Base-by-base conservation (phyloP, 1,140 invertebrate genomes). In the Drosophila kikkawai region DNA sequence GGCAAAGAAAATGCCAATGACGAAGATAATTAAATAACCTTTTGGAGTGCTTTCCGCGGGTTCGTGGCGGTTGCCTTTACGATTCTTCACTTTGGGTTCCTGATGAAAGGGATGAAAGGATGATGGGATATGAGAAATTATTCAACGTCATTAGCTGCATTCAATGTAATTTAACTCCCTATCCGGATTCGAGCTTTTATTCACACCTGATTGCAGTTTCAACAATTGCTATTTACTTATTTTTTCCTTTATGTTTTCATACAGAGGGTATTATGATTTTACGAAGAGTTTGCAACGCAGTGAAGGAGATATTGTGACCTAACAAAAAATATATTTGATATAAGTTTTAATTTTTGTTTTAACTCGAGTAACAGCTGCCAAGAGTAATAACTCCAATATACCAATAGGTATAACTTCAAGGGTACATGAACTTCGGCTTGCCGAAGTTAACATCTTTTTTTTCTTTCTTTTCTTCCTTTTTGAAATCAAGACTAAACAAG, bases 61-160 rank as follows among this genome's bases (percentile, higher is more conserved):
- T 55, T 29, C 15, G 83, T 78, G 66, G 73, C 36, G 17, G 83
- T 80, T 64, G 61, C 84, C 68, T 66, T 71, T 15, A 34, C 51
- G 29, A 12, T 69, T 19, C 36, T 39, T n/a, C 44, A 13, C 41
- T 44, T 26, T 42, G 37, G 45, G 56, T 36, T 39, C 11, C 69
- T 64, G 13, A 15, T 26, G 58, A 2, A 39, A 34, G 47, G 65
- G 42, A 53, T 42, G 44, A 44, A 29, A 29, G 26, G 26, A 29
- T 29, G 26, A 60, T 58, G 15, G 34, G 22, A 51, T 32, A 36
- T 32, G 19, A 29, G 17, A 79, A 84, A 90, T 74, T 82, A 70
- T 88, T 90, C 65, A 76, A 70, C 64, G 75, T 90, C 81, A 88
- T 90, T 82, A 90, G 86, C 75, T 79, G 82, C 81, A 82, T 88